Evolutionary conservation across 2,888 invertebrate species (phyloP).

Genomic region (Orthosia gothica): DNA sequence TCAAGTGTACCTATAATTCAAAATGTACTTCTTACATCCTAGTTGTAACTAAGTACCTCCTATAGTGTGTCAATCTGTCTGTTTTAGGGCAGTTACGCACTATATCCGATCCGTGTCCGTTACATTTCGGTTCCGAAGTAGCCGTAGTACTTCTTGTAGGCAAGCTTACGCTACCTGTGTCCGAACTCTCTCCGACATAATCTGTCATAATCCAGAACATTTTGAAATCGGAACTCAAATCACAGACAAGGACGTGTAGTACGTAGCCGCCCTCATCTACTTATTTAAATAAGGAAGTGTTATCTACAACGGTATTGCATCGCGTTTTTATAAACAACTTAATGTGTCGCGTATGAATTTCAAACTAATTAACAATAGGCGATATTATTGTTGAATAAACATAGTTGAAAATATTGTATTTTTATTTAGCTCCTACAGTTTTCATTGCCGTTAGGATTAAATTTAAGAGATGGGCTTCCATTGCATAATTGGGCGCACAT

Average conservation of each 20-base stretch:
- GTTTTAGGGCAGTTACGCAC: not conserved
- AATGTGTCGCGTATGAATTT: conserved; percentile 58
- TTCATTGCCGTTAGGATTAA: not conserved
- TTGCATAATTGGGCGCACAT: not conserved
- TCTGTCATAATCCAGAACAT: too few relatives aligned
- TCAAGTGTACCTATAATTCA: not conserved
- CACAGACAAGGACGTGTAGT: too few relatives aligned
- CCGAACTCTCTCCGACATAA: too few relatives aligned
- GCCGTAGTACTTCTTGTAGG: too few relatives aligned
- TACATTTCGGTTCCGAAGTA: too few relatives aligned
- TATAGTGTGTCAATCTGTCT: conserved; percentile 1
- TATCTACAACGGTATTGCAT: conserved; percentile 30
- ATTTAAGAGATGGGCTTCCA: not conserved
- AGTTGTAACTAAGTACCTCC: not conserved
- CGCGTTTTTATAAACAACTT: conserved; percentile 60
- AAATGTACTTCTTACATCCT: not conserved
- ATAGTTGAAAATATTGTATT: conserved; percentile 68
- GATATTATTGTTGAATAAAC: conserved; percentile 79
- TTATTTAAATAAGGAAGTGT: conserved; percentile 10
- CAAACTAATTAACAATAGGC: conserved; percentile 62
- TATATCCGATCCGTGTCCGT: too few relatives aligned
- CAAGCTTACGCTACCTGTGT: too few relatives aligned
- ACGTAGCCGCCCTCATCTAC: not conserved
- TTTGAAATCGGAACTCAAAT: too few relatives aligned
- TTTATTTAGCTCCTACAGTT: conserved; percentile 20